These are phyloP conservation scores for Zosterops japonicus DNA, from an alignment of 2,113 vertebrate species.

Conservation along the genomic window DNA sequence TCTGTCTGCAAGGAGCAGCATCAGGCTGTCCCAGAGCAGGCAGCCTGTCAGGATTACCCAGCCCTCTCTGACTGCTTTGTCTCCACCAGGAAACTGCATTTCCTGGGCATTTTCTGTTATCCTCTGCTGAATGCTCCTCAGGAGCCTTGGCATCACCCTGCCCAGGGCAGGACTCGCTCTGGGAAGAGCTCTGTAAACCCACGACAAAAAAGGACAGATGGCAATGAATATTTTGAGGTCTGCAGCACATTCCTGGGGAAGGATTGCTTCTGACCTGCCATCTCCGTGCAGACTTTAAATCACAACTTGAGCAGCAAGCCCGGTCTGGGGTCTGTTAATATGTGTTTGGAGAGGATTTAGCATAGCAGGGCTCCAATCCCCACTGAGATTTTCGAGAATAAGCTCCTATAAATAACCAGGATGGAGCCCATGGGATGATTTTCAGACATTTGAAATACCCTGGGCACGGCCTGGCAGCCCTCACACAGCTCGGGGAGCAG, in stretches of 20 bases:
- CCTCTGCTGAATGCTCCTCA: fast-evolving
- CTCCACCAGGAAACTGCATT: neutral
- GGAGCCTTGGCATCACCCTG: neutral
- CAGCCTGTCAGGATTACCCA: neutral
- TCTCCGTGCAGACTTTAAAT: neutral
- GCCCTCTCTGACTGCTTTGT: fast-evolving
- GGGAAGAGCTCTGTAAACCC: neutral
- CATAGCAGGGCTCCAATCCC: neutral
- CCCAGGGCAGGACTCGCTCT: neutral
- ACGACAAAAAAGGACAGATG: neutral
- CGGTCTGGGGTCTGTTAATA: neutral
- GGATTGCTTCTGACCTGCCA: neutral
- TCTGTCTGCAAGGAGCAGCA: neutral
- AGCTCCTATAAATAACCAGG: neutral
- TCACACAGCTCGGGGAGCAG: fast-evolving
- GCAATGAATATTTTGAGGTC: neutral
- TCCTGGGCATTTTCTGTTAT: neutral
- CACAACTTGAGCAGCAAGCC: neutral
- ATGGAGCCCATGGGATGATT: neutral
- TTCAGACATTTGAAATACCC: neutral
- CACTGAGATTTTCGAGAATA: neutral
- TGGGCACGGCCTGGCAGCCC: neutral
- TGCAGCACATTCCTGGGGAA: neutral
- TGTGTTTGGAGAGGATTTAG: slow-evolving; percentile 7
- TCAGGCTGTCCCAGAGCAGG: neutral